Base-by-base conservation (phyloP, 2,113 vertebrate species). In the Cygnus buccinator region DNA sequence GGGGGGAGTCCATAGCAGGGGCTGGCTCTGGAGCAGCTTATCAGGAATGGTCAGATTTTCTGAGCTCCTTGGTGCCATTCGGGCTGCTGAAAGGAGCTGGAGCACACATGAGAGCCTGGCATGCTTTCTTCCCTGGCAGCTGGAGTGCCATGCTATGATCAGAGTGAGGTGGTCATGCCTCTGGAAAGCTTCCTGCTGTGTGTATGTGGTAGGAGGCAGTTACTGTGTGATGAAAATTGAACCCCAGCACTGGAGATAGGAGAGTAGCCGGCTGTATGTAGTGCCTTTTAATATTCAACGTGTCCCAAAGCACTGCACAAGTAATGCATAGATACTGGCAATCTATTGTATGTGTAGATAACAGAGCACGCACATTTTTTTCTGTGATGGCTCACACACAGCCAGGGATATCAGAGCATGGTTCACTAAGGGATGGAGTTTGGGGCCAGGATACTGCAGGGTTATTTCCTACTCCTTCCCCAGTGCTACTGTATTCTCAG, bases 201-300 rank as follows among this genome's bases (percentile, higher is more conserved):
- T 73, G 85, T 44, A 22, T 57, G 92, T 72, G 58, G 44, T 13
- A 73, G 92, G 91, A 95, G 82, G 71, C 55, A 67, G 75, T 61
- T 61, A 48, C 77, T 39, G 33, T 50, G 6, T 52, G 93, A 86
- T 55, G 84, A 92, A 97, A 97, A 94, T 63, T 63, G 90, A 73
- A 75, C 58, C 33, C 50, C 80, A 66, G 72, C 75, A 48, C 78
- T 81, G 84, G 52, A 74, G 52, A 44, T 15, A 70, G 90, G 81
- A 50, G 33, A 72, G 94, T 83, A 91, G 37, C 73, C 95, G 94
- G 41, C 86, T 97, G 89, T 74, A 81, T 39, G 84, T 68, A n/a
- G 90, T 95, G 87, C 95, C 95, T 97, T 73, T 96, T 85, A 73
- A 54, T 43, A 25, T 73, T 74, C 63, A 59, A 87, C 80, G 46